Base-by-base conservation (phyloP, 2,797 vertebrate genomes). In the Cyprinodon diabolis region DNA sequence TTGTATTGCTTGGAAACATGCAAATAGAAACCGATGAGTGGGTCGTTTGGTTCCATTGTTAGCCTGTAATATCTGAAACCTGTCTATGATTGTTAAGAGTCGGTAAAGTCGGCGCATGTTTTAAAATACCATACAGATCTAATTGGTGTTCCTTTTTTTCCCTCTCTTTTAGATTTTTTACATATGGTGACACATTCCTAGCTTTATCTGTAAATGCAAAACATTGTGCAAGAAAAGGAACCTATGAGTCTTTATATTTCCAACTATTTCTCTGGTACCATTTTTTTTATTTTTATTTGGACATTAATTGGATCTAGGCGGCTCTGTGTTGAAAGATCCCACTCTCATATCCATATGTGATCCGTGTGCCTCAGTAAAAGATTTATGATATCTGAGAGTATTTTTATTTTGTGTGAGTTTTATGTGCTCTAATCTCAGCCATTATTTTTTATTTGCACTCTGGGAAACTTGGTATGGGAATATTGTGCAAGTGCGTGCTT, bases 331-430 rank as follows among this genome's bases (percentile, higher is more conserved):
- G 9, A 21, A 40, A 37, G 58, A 62, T 40, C 35, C 58, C 51
- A 6, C 19, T 52, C 19, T 2, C 54, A 77, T 68, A 78, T 78
- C 57, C 63, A 7, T 77, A 72, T 54, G 48, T 84, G 78, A 88
- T 75, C 84, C 47, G 7, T 43, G 40, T 73, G 48, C 82, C 77
- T 71, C 51, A 43, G 25, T 47, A 43, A 77, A 30, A 63, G 74
- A 77, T 81, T 86, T 72, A 78, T 57, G 70, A 82, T 71, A 19
- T 58, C 68, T 51, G 45, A 71, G 68, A 35, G 74, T 76, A 52
- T 78, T 82, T 74, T 75, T 43, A 54, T 66, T 69, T 63, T 43
- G 2, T 68, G 72, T 68, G 23, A 37, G 6, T 77, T n/a, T 68
- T 43, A 37, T 3, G n/a, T 12, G n/a, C 45, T 13, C 45, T 21